phyloP scores from a whole-genome alignment of 2,888 invertebrate species.

The Isoperla grammatica region DNA sequence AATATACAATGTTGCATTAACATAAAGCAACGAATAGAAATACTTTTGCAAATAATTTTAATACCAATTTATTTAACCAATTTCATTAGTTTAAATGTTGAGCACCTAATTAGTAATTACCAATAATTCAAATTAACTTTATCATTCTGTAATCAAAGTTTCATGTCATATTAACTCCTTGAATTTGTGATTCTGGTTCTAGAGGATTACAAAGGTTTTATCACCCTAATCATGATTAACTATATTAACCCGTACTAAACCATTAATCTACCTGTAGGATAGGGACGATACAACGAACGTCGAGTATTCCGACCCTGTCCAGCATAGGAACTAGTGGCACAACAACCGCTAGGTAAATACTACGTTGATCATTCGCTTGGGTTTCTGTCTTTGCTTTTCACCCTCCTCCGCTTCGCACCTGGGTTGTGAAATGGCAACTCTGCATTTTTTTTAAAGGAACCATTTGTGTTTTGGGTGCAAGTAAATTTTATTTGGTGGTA shows the following conservation, averaged over 20 bases:
- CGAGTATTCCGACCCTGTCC: slow-evolving; percentile 83
- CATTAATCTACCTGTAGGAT: slow-evolving; percentile 46
- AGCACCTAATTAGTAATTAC: too few relatives aligned
- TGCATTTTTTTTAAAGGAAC: background rate
- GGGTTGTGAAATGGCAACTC: background rate
- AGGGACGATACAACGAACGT: slow-evolving; percentile 79
- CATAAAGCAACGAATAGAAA: too few relatives aligned
- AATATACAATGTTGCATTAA: too few relatives aligned
- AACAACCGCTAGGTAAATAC: slow-evolving; percentile 52
- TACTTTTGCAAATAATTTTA: too few relatives aligned
- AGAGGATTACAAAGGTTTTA: background rate
- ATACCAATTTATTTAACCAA: too few relatives aligned
- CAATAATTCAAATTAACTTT: too few relatives aligned
- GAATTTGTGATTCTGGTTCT: too few relatives aligned
- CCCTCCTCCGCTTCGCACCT: background rate
- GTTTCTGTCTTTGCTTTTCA: background rate
- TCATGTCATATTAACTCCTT: too few relatives aligned
- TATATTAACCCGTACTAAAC: slow-evolving; percentile 11
- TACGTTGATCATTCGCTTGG: slow-evolving; percentile 27
- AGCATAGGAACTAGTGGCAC: slow-evolving; percentile 53
- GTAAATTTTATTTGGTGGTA: too few relatives aligned
- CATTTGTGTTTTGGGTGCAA: background rate
- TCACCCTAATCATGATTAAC: background rate
- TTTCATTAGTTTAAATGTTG: too few relatives aligned
- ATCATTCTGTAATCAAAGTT: too few relatives aligned